These are phyloP conservation scores for Cairina moschata DNA, from an alignment of 2,113 vertebrate species.

Conservation along the genomic window DNA sequence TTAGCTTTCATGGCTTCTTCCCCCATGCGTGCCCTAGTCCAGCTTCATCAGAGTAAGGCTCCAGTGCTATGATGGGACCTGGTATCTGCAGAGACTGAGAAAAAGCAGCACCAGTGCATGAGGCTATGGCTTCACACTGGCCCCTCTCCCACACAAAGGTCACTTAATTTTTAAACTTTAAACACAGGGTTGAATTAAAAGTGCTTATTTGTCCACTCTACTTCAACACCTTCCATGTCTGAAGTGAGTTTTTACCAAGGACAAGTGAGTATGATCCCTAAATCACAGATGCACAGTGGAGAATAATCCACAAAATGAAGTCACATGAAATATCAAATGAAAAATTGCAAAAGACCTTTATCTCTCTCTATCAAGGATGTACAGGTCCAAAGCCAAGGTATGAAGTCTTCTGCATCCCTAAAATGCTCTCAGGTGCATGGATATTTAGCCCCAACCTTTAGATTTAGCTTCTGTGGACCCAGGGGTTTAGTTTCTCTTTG, in stretches of 20 bases:
- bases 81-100: not conserved
- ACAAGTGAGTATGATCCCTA: not conserved
- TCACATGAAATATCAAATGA: not conserved
- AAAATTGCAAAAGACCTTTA: not conserved
- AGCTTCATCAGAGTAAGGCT: rapidly evolving
- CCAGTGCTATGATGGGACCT: not conserved
- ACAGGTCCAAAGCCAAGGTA: not conserved
- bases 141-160: not conserved
- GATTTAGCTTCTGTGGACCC: not conserved
- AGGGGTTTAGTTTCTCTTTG: not conserved
- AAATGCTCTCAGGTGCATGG: not conserved
- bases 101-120: not conserved
- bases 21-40: not conserved
- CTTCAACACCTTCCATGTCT: not conserved
- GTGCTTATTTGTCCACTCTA: not conserved
- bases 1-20: not conserved
- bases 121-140: not conserved
- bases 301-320: not conserved
- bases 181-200: not conserved
- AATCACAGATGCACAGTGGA: not conserved
- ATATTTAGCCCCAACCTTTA: not conserved
- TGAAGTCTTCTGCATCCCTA: not conserved
- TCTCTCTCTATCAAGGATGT: not conserved
- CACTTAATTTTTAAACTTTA: not conserved
- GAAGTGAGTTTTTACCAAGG: not conserved